Base-by-base conservation (phyloP, 2,888 invertebrate species). In the Pterostichus madidus region DNA sequence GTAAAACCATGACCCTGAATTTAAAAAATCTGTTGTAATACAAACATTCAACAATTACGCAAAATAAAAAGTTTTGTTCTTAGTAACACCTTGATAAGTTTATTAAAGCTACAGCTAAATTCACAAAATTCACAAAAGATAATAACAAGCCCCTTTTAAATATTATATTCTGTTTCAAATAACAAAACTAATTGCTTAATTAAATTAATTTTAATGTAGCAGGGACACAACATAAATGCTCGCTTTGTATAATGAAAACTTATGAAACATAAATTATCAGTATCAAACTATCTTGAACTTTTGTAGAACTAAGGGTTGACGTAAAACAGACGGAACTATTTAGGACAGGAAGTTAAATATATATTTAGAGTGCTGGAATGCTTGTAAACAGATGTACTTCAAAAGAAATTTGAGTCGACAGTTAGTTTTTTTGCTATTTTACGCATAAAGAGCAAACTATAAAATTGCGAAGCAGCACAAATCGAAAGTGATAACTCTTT, bases 231-330 rank as follows among this genome's bases (percentile, higher is more conserved):
- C 64, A 64, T 64, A 64, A 64, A 64, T 64, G 13, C n/a, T 64
- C 64, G 31, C 35, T 59, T 31, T 31, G 24, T 24, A 2, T 59
- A 59, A 59, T 59, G 64, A n/a, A 6, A 64, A 64, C 64, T 64
- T 64, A 64, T 64, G 35, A 64, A 64, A 64, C 64, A 64, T 35
- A 13, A 64, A n/a, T 64, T 64, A 64, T 64, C 64, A 64, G 64
- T 13, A 13, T 8, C 17, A 71, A 71, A 71, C 68, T 46, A 71
- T 71, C 44, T 24, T 15, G 44, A 71, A 71, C 44, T 71, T 71
- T 71, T 44, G 17, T n/a, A 44, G 17, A 71, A 64, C 44, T 44
- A 71, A 32, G 17, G 68, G 68, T 39, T 71, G 39, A 44, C 44
- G 39, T 71, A 71, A 15, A 71, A 39, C 68, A 71, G 24, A 10